A percentile compares a stretch with the other conserved stretches of the same genome.
These are phyloP conservation scores for Colostygia pectinataria DNA, from an alignment of 2,888 invertebrate genomes.

Conservation along the genomic window DNA sequence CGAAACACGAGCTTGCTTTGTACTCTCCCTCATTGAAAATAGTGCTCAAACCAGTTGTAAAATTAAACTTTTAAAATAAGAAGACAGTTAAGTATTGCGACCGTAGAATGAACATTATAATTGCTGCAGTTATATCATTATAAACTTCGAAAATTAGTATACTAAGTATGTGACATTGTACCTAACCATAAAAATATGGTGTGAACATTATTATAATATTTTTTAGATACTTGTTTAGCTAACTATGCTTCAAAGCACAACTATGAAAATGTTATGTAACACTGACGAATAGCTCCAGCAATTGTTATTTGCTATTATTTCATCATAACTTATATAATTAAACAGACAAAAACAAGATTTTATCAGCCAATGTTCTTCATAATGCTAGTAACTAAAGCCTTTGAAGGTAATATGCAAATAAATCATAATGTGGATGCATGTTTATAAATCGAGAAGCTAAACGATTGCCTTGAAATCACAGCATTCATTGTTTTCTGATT, in stretches of 20 bases:
- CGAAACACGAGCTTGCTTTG: constrained; percentile 31
- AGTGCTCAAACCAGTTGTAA: constrained; percentile 8
- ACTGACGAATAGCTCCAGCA: neutral
- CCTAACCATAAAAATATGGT: too few species aligned
- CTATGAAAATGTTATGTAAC: neutral
- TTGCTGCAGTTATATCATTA: constrained; percentile 5
- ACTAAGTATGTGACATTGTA: neutral
- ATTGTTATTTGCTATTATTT: constrained; percentile 1
- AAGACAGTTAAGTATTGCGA: neutral
- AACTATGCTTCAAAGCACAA: too few species aligned
- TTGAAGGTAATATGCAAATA: constrained; percentile 15
- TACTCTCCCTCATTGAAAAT: constrained; percentile 17
- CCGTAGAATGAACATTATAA: constrained; percentile 6
- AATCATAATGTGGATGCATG: constrained; percentile 2
- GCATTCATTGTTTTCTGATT: constrained; percentile 1
- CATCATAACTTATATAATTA: constrained; percentile 6
- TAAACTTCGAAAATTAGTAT: neutral
- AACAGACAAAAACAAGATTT: constrained; percentile 1
- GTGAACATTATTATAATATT: too few species aligned
- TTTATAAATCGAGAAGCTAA: constrained; percentile 11
- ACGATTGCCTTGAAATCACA: constrained; percentile 1
- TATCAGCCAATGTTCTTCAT: constrained; percentile 13
- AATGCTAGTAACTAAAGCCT: constrained; percentile 3
- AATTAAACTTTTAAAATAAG: constrained; percentile 4
- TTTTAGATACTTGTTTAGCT: too few species aligned